Base-by-base conservation (phyloP, 30 jellyfish, hydroid and myxozoan genomes). In the Hydractinia echinata region DNA sequence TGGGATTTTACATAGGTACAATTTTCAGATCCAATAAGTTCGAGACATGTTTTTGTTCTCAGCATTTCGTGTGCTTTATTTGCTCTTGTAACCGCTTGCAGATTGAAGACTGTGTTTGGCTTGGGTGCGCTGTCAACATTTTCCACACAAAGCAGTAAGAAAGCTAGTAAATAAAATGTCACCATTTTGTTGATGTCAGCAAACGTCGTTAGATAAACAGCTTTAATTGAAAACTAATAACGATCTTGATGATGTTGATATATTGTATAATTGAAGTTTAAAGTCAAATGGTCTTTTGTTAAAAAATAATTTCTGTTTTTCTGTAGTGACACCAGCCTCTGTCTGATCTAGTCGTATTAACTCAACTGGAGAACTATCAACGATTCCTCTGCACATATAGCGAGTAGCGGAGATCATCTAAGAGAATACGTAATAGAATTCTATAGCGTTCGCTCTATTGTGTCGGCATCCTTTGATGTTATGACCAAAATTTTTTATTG, bases 1-100 rank as follows among this genome's bases (percentile, higher is more conserved):
- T 86, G 87, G 54, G 84, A 19, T 66, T 85, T 84, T 49, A 90
- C 54, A 49, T 66, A 72, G 49, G 89, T 85, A 73, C 97, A 90
- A 79, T 90, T 77, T 30, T 84, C 93, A 55, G 95, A 87, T 68
- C 71, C 76, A 66, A 79, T 93, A 20, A 90, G 71, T 39, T 79
- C 72, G 51, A 73, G 80, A 83, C 97, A 90, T 3, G 97, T 85
- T 71, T 85, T 74, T 11, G 80, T 72, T 20, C 68, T 87, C 15
- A 90, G 21, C 89, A 90, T 16, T 39, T 81, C 88, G 95, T 89
- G 85, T 4, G 89, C 97, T 44, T 67, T 82, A 72, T 79, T 80
- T 4, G 79, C 85, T 58, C 97, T 87, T 7, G 7, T 56, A 9
- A 66, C 58, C 96, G 74, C 74, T n/a, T 6, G 39, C 16, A 13